A percentile compares a stretch with the other conserved stretches of the same genome.
phyloP scores from a whole-genome alignment of 1,140 invertebrate species.

The Achroia grisella region DNA sequence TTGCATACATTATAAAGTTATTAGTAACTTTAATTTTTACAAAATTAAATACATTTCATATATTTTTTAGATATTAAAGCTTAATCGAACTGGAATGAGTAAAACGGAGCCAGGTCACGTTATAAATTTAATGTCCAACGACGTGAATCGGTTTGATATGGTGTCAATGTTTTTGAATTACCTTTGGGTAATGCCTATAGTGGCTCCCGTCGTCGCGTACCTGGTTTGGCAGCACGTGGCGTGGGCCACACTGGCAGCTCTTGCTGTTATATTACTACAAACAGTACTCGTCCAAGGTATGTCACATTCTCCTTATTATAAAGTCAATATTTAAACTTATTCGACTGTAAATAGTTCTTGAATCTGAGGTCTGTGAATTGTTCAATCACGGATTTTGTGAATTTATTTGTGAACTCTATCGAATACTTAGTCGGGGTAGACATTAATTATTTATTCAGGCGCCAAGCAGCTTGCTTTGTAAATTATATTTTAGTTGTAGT shows the following conservation, averaged over 20 bases:
- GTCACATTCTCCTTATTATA: background rate
- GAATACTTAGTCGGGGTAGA: too few species aligned
- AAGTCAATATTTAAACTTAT: too few species aligned
- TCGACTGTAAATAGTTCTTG: too few species aligned
- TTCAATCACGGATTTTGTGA: too few species aligned
- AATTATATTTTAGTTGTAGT: too few species aligned
- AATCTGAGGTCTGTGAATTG: too few species aligned
- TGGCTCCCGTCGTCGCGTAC: conserved; percentile 76
- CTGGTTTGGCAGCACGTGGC: conserved; percentile 78
- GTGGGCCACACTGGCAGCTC: conserved; percentile 75
- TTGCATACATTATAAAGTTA: too few species aligned
- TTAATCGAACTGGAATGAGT: conserved; percentile 77
- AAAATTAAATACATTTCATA: background rate
- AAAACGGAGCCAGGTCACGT: conserved; percentile 88
- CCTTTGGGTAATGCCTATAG: conserved; percentile 84
- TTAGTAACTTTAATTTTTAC: too few species aligned
- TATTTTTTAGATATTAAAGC: conserved; percentile 67
- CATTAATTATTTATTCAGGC: too few species aligned
- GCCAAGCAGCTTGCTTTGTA: too few species aligned
- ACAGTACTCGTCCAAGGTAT: conserved; percentile 79
- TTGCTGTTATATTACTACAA: conserved; percentile 77
- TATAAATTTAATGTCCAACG: conserved; percentile 91
- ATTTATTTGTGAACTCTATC: too few species aligned
- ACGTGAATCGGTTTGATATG: conserved; percentile 79
- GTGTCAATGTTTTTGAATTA: conserved; percentile 75